phyloP scores from a whole-genome alignment of 2,888 invertebrate species.

The Philereme transversata region DNA sequence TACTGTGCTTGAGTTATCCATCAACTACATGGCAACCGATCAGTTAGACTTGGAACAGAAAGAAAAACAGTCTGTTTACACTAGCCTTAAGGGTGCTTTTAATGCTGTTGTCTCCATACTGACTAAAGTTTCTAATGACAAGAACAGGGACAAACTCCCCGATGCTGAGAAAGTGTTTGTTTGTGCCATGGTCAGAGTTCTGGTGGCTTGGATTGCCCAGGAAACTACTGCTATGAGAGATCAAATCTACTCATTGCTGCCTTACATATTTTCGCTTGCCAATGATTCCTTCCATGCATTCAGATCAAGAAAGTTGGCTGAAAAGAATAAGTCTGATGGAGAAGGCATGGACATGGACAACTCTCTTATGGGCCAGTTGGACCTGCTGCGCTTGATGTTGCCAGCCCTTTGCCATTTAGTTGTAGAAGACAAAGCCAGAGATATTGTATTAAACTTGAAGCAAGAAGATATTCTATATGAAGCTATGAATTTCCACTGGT shows the following conservation, averaged over 20 bases:
- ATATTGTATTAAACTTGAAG: slow-evolving; percentile 89
- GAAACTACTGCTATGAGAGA: slow-evolving; percentile 94
- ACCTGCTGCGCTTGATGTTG: slow-evolving; percentile 91
- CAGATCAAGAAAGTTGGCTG: slow-evolving; percentile 86
- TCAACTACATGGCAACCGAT: slow-evolving; percentile 91
- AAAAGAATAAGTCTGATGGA: slow-evolving; percentile 85
- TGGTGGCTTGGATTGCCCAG: slow-evolving; percentile 95
- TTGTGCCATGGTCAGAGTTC: slow-evolving; percentile 92
- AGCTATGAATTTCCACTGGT: slow-evolving; percentile 92
- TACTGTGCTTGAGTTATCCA: slow-evolving; percentile 90
- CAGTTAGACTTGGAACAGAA: slow-evolving; percentile 93
- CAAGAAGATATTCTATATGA: slow-evolving; percentile 92
- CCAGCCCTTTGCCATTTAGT: slow-evolving; percentile 96
- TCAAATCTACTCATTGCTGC: slow-evolving; percentile 91
- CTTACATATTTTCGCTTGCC: slow-evolving; percentile 90
- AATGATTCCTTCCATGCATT: slow-evolving; percentile 92
- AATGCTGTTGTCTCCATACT: slow-evolving; percentile 91
- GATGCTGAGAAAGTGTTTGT: slow-evolving; percentile 90
- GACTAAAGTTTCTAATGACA: slow-evolving; percentile 89
- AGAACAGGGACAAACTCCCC: slow-evolving; percentile 87
- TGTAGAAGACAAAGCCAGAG: slow-evolving; percentile 94
- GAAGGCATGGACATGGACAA: slow-evolving; percentile 76
- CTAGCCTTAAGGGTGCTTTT: slow-evolving; percentile 94
- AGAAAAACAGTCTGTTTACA: slow-evolving; percentile 95
- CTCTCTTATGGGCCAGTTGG: slow-evolving; percentile 84